Conservation (phyloP, 2,113 vertebrate species). For the Colius striatus region DNA sequence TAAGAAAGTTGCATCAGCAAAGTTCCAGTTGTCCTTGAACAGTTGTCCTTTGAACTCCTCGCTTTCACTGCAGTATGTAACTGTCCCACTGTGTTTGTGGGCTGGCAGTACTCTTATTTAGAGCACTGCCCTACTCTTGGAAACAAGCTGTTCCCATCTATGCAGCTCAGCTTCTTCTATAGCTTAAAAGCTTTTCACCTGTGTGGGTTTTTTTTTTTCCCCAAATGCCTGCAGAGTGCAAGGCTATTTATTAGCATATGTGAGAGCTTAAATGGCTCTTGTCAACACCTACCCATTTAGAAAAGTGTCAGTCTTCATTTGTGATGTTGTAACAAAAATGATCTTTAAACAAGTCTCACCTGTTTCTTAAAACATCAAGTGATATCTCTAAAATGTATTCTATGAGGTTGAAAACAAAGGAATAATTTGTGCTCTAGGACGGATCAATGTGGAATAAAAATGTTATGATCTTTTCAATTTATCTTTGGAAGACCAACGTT, state of each 20-base stretch:
- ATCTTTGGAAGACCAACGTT: not conserved
- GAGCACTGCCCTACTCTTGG: not conserved
- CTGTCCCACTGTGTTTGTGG: not conserved
- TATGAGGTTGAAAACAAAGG: not conserved
- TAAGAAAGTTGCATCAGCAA: constrained; percentile 38
- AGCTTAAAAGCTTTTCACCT: constrained; percentile 30
- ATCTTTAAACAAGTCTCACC: not conserved
- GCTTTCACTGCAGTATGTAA: not conserved
- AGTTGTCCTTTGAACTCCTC: not conserved
- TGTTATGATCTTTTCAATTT: not conserved
- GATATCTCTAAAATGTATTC: not conserved
- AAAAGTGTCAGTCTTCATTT: constrained; percentile 6
- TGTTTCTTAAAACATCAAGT: not conserved
- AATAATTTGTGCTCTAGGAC: not conserved
- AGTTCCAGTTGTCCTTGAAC: constrained; percentile 53
- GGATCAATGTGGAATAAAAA: not conserved
- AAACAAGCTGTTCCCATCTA: constrained; percentile 4
- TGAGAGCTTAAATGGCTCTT: constrained; percentile 39
- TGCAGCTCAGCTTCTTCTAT: not conserved
- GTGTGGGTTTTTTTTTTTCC: not conserved
- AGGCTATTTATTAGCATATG: constrained; percentile 22
- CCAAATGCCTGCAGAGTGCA: not conserved
- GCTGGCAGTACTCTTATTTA: constrained; percentile 2
- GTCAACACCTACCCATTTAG: constrained; percentile 24
- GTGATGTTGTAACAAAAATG: constrained; percentile 9